A percentile compares a stretch with the other conserved stretches of the same genome.
Conservation (phyloP, 2,797 vertebrate genomes). For the Pampus argenteus region DNA sequence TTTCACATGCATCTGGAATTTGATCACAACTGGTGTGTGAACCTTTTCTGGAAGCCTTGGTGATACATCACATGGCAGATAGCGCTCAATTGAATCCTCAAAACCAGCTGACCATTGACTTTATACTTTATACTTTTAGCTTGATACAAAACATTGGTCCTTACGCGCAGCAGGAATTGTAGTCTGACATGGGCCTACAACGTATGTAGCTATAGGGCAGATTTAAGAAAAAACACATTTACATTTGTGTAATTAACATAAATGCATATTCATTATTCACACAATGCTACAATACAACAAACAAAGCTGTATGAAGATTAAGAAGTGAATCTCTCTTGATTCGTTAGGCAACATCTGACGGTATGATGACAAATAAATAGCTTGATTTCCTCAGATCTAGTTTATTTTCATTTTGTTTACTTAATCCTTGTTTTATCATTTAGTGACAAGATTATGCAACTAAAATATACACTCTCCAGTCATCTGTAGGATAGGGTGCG, state of each 20-base stretch:
- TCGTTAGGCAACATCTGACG: not conserved
- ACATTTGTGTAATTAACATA: not conserved
- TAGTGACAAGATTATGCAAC: not conserved
- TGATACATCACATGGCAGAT: not conserved
- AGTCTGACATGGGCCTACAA: too few relatives aligned
- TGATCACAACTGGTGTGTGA: not conserved
- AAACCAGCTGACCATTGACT: not conserved
- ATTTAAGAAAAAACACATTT: not conserved
- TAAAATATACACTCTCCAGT: not conserved
- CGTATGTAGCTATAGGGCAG: not conserved
- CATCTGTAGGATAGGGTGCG: constrained; percentile 4
- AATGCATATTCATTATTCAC: constrained; percentile 5
- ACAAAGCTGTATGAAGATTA: not conserved
- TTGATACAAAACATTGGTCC: not conserved
- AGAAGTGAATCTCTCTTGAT: not conserved
- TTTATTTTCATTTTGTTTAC: not conserved
- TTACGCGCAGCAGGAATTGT: not conserved
- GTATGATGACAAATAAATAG: not conserved
- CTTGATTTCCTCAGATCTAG: not conserved
- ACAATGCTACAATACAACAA: not conserved
- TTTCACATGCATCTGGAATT: too few relatives aligned
- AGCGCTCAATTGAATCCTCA: not conserved
- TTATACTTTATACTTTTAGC: not conserved
- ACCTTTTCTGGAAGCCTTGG: not conserved
- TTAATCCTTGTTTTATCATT: not conserved